Conservation (phyloP, 2,797 vertebrate genomes). For the Poeciliopsis paucimaculata region DNA sequence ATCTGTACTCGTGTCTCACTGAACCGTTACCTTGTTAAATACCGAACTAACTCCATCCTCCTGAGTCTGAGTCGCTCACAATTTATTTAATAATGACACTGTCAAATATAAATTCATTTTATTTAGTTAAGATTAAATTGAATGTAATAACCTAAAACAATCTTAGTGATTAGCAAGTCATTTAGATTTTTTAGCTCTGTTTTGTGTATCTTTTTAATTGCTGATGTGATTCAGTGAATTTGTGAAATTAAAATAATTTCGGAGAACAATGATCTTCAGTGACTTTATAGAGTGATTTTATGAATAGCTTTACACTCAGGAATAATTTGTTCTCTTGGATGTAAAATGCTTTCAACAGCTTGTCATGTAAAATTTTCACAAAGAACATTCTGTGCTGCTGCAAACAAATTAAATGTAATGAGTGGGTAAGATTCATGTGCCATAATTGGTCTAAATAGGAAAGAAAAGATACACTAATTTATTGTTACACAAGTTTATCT, state of each 20-base stretch:
- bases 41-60: too few relatives aligned
- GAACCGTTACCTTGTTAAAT: too few relatives aligned
- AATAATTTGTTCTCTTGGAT: not conserved
- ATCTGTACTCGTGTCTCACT: too few relatives aligned
- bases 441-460: not conserved
- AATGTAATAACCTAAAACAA: not conserved
- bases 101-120: too few relatives aligned
- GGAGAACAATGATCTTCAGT: not conserved
- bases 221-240: too few relatives aligned
- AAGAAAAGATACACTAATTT: not conserved
- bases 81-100: too few relatives aligned
- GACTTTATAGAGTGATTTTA: not conserved
- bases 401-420: not conserved
- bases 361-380: conserved; percentile 7
- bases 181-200: not conserved
- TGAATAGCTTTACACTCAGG: not conserved
- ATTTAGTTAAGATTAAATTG: not conserved
- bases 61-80: too few relatives aligned
- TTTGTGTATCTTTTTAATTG: not conserved
- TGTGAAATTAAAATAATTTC: not conserved
- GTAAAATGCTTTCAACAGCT: not conserved
- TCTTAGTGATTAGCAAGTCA: not conserved
- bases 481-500: not conserved
- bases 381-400: conserved; percentile 3
- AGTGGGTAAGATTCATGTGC: not conserved